Conservation (phyloP, 2,888 invertebrate species). For the Protophormia terraenovae region DNA sequence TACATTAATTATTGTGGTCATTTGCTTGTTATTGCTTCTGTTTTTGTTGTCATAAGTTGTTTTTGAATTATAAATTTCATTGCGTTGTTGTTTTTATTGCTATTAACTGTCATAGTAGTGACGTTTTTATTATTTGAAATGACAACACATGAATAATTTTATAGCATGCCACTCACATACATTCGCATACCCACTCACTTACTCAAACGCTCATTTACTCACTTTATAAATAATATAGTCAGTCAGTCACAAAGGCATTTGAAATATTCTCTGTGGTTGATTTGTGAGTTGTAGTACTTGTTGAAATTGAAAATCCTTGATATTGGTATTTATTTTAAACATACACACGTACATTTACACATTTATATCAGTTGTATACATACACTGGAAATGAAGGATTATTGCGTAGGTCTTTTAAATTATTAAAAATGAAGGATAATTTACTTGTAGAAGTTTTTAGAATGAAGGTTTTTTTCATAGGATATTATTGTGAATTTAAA, state of each 20-base stretch:
- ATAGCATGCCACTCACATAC: conserved; percentile 2
- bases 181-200: background rate
- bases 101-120: conserved; percentile 44
- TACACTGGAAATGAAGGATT: conserved; percentile 29
- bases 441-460: background rate
- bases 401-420: conserved; percentile 42
- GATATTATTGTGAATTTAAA: background rate
- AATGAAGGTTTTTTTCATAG: conserved; percentile 27
- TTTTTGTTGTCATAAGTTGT: background rate
- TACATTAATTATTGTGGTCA: conserved; percentile 50
- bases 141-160: conserved; percentile 32
- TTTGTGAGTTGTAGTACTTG: background rate
- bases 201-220: background rate
- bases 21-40: background rate
- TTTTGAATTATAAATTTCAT: background rate
- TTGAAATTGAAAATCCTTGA: conserved; percentile 50
- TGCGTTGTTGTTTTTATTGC: background rate
- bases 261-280: conserved; percentile 17
- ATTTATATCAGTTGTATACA: background rate
- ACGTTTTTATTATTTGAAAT: conserved; percentile 39
- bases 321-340: conserved; percentile 51
- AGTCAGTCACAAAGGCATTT: conserved; percentile 24
- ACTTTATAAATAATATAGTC: background rate
- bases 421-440: conserved; percentile 36
- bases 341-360: background rate